Percentiles rank a stretch among this genome's conserved stretches.
phyloP scores from a whole-genome alignment of 2,888 invertebrate genomes.

The Sinopyrophorus schimmeli region DNA sequence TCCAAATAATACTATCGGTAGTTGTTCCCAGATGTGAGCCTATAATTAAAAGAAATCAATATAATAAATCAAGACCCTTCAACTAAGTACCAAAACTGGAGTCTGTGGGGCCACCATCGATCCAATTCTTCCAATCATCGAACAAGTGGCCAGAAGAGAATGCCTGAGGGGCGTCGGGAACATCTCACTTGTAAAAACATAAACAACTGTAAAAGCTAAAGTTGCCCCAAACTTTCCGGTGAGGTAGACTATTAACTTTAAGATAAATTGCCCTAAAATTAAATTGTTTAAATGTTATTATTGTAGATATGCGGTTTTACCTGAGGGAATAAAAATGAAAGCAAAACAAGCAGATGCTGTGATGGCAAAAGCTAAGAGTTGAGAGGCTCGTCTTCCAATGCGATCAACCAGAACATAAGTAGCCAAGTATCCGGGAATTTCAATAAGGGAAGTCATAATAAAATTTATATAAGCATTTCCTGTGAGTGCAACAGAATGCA shows the following conservation, averaged over 20 bases:
- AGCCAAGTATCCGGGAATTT: constrained; percentile 71
- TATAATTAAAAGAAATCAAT: too few relatives aligned
- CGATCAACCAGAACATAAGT: constrained; percentile 66
- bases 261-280: constrained; percentile 53
- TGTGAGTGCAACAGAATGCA: constrained; percentile 72
- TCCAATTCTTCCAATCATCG: constrained; percentile 68
- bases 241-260: constrained; percentile 60
- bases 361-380: constrained; percentile 63
- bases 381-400: constrained; percentile 65
- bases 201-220: constrained; percentile 66
- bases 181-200: constrained; percentile 69
- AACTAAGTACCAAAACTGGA: constrained; percentile 62
- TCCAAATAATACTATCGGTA: constrained; percentile 69
- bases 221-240: constrained; percentile 69
- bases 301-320: constrained; percentile 47
- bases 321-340: constrained; percentile 61
- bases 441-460: constrained; percentile 65
- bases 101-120: constrained; percentile 70
- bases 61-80: too few relatives aligned
- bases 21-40: constrained; percentile 52
- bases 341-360: constrained; percentile 63
- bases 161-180: constrained; percentile 68
- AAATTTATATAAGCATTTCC: constrained; percentile 78
- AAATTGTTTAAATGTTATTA: background rate
- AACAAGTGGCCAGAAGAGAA: constrained; percentile 65